Evolutionary conservation across 2,888 invertebrate species (phyloP).

Genomic region (Drosophila nigritarsus): DNA sequence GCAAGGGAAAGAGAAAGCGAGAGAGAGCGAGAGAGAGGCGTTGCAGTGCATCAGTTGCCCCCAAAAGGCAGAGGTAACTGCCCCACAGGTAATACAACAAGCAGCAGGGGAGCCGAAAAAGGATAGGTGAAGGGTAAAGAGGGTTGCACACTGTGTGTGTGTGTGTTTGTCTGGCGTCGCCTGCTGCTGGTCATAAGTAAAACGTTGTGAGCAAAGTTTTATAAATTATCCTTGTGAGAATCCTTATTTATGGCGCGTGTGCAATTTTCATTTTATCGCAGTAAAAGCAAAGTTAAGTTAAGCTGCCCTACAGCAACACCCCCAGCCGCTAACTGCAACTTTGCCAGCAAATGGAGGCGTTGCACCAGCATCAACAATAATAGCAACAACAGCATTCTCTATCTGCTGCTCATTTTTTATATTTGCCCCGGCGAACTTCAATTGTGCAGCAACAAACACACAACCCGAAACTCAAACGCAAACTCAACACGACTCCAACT

Average conservation of each 20-base stretch:
- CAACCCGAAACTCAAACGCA: slow-evolving; percentile 19
- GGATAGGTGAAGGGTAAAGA: neutral
- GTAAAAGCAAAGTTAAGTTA: slow-evolving; percentile 83
- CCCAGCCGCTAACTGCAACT: slow-evolving; percentile 42
- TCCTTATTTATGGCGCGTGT: slow-evolving; percentile 85
- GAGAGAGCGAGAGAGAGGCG: neutral
- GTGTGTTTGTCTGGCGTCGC: slow-evolving; percentile 67
- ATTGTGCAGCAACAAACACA: slow-evolving; percentile 74
- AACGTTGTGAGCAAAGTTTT: slow-evolving; percentile 83
- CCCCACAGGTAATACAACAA: slow-evolving; percentile 40
- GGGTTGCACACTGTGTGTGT: neutral
- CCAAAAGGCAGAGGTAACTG: slow-evolving; percentile 39
- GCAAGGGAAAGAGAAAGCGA: neutral
- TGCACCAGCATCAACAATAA: slow-evolving; percentile 58
- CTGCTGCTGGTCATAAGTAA: slow-evolving; percentile 78
- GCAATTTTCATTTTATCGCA: slow-evolving; percentile 85
- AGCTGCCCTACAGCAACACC: slow-evolving; percentile 56
- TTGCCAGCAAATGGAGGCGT: slow-evolving; percentile 68
- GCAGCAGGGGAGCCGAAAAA: neutral
- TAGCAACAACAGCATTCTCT: slow-evolving; percentile 34
- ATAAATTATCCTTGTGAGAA: slow-evolving; percentile 85
- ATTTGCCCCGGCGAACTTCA: slow-evolving; percentile 74
- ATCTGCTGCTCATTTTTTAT: slow-evolving; percentile 67
- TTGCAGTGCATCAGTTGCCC: slow-evolving; percentile 39
- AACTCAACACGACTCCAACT: slow-evolving; percentile 27